Evolutionary conservation across 2,797 vertebrate species (phyloP).

Genomic region (Pangasius macronema): DNA sequence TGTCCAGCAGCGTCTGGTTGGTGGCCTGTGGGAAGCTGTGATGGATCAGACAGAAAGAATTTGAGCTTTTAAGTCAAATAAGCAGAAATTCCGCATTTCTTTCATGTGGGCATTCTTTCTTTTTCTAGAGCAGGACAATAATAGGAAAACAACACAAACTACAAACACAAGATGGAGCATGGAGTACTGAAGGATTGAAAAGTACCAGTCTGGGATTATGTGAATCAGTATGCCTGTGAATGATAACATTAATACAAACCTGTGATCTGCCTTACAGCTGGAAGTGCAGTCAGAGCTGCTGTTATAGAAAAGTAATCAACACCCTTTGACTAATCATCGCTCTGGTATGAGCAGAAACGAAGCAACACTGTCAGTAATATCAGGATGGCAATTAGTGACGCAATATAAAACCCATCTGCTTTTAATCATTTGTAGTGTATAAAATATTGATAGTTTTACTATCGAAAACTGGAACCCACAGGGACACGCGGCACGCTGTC

Average conservation of each 20-base stretch:
- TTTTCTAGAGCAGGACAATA: no score
- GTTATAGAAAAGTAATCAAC: background rate
- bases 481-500: background rate
- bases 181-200: no score
- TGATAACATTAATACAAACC: background rate
- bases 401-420: background rate
- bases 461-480: background rate
- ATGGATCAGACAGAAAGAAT: background rate
- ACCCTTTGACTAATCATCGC: background rate
- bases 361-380: background rate
- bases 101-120: background rate
- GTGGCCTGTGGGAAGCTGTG: slow-evolving; percentile 95
- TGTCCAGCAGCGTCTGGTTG: slow-evolving; percentile 95
- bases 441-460: background rate
- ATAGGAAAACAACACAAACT: background rate
- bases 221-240: background rate
- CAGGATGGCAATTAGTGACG: background rate
- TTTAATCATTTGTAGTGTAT: background rate
- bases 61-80: background rate
- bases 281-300: background rate
- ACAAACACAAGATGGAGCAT: no score
- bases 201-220: background rate
- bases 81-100: background rate
- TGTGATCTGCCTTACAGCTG: background rate
- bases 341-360: background rate